Evolutionary conservation across 1,140 invertebrate species (phyloP), one percentile per base, ranked within the genome.

Genomic region (Drosophila bocqueti): DNA sequence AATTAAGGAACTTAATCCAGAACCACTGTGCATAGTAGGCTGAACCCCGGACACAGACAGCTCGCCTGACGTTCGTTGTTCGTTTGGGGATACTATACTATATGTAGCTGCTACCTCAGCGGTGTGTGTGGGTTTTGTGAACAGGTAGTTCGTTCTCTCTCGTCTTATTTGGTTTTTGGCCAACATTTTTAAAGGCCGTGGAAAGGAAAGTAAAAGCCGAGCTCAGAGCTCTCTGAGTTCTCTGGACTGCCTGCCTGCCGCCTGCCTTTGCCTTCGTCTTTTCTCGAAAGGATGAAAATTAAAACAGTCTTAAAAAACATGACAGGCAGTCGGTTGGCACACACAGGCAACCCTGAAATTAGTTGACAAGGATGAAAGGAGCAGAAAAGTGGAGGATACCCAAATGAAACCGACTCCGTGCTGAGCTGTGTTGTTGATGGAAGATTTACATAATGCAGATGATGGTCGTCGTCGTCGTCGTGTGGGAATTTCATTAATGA

Each of bases 401-500:
- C 45, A 80, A 66, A 80, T 72, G 50, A 79, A 71, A 71, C 67
- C 52, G 83, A 82, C 79, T 81, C 81, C 84, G 71, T 86, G 84
- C 83, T 86, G 83, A 74, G 84, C 52, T 58, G 69, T 73, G 67
- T 73, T 61, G 54, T 60, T 72, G 52, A 73, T 61, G 38, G 66
- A 89, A 81, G 83, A 87, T 87, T 87, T 87, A 87, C 83, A 87
- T 87, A 87, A 87, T 87, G 84, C 83, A 63, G 72, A 76, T 60
- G 75, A 65, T 76, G 81, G 50, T 81, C 66, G 60, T 49, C 15
- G 47, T 49, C 26, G 18, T 24, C 72, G 81, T 77, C 83, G 85
- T 89, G 84, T 90, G 84, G 84, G 84, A 89, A 89, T 89, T 89
- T 89, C 85, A 89, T 89, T 89, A 89, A 89, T 89, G 84, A 89